A percentile compares a stretch with the other conserved stretches of the same genome.
Evolutionary conservation across 1,140 invertebrate genomes (phyloP).

Genomic region (Globodera ellingtonae): DNA sequence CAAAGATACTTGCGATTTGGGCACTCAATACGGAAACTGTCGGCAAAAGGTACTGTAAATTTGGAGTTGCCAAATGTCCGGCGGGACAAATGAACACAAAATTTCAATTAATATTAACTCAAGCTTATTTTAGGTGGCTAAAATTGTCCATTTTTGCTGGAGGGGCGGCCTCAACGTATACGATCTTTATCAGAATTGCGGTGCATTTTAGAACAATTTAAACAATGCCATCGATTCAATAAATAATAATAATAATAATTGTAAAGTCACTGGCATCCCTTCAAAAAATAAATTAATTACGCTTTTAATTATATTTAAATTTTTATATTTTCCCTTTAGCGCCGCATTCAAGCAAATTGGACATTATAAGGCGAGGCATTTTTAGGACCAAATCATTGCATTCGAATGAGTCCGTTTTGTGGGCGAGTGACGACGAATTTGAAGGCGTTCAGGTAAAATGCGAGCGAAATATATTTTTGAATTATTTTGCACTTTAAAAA

Average conservation of each 20-base stretch:
- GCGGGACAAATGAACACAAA: neutral
- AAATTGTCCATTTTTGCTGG: neutral
- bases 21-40: neutral
- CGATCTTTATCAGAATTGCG: constrained; percentile 16
- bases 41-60: neutral
- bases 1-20: neutral
- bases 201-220: neutral
- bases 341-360: neutral
- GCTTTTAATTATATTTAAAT: neutral
- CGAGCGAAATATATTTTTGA: neutral
- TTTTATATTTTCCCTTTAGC: neutral
- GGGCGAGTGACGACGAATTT: neutral
- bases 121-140: neutral
- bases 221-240: no score
- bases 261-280: no score
- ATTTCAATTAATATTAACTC: neutral
- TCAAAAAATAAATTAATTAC: neutral
- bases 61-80: no score
- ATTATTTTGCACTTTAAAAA: neutral
- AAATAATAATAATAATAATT: no score
- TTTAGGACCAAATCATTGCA: neutral
- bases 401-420: neutral
- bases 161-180: neutral
- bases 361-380: neutral
- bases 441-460: neutral